Base-by-base conservation (phyloP, 2,113 vertebrate genomes). In the Trachemys scripta region DNA sequence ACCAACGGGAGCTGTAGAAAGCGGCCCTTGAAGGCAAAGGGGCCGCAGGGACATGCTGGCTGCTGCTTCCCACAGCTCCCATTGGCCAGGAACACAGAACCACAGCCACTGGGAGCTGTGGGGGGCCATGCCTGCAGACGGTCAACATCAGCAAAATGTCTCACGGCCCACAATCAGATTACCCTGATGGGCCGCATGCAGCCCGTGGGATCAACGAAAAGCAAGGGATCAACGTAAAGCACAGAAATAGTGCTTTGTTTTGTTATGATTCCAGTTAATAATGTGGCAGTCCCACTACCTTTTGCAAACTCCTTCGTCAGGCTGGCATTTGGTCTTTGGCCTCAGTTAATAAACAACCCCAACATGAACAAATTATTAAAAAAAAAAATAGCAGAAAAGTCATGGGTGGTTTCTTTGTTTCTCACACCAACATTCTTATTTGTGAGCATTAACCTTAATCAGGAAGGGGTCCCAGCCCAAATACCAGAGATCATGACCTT, bases 291-390 rank as follows among this genome's bases (percentile, higher is more conserved):
- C 80, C 59, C 75, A 86, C 59, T 38, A 65, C 0, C 1, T 1
- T 51, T 69, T 82, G 79, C 57, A 80, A 81, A 11, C 31, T 83
- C 82, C 83, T 84, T 6, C 49, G 90, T 82, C 82, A 80, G 80
- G 5, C 83, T 69, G 80, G 11, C 2, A 7, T 92, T 82, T 91
- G 57, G 87, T 92, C 90, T 95, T 90, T 94, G 82, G 83, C 89
- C 90, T 9, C 47, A 12, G 9, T n/a, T 62, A 86, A 89, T 89
- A 96, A 94, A 90, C 88, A 94, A 2, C 50, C 14, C 45, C 0
- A 1, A 13, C n/a, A 56, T 84, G 85, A 90, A 90, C 35, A 92
- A 95, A 88, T 22, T 80, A 35, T 12, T 82, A 7, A 10, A 42
- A 80, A 90, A 94, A 47, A 16, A 31, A 62, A 62, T 84, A 85